phyloP scores from a whole-genome alignment of 2,113 vertebrate species.

The Pollachius pollachius region DNA sequence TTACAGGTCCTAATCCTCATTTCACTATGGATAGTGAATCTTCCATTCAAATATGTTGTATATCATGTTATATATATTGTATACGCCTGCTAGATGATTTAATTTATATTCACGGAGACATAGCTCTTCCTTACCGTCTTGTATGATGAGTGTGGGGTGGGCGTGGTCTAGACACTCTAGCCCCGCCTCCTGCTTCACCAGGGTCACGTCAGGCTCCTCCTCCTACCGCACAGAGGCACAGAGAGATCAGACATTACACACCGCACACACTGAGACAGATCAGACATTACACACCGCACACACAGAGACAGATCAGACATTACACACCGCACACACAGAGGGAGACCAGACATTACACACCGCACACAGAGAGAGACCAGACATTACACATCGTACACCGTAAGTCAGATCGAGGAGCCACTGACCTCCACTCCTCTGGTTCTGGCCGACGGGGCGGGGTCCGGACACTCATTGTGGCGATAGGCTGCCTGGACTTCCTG shows the following conservation, averaged over 20 bases:
- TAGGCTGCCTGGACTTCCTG: neutral
- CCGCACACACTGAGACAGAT: neutral
- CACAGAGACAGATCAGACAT: neutral
- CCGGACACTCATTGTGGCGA: slow-evolving; percentile 22
- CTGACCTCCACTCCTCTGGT: slow-evolving; percentile 48
- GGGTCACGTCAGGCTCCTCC: slow-evolving; percentile 21
- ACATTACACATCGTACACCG: neutral
- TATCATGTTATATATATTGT: no score
- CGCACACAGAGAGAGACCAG: neutral
- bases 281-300: neutral
- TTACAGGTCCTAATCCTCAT: no score
- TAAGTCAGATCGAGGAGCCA: neutral
- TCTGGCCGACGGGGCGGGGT: slow-evolving; percentile 10
- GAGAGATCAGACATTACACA: neutral
- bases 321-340: neutral
- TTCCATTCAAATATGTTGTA: no score
- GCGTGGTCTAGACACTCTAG: slow-evolving; percentile 65
- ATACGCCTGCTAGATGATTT: no score
- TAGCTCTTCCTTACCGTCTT: slow-evolving; percentile 59
- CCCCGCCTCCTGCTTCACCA: slow-evolving; percentile 56
- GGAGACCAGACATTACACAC: neutral
- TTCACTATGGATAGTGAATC: no score
- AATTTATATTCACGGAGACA: no score
- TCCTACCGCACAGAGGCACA: neutral
- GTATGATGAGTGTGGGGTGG: slow-evolving; percentile 45